These are phyloP conservation scores for Periparus ater DNA, from an alignment of 2,797 vertebrate species.

Conservation along the genomic window DNA sequence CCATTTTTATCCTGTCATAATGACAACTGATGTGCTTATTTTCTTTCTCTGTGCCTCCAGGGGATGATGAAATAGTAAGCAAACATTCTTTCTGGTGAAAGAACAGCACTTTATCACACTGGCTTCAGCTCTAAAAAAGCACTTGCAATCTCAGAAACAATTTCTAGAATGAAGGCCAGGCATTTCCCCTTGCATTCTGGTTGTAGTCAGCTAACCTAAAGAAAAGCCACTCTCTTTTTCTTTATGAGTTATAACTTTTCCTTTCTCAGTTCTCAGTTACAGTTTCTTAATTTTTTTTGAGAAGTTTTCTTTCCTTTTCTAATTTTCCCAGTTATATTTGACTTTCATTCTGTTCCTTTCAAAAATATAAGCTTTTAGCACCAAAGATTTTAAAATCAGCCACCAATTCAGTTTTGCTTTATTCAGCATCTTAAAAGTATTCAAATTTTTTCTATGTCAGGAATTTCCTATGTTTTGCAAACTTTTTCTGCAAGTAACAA, in stretches of 20 bases:
- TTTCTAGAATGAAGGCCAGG: slow-evolving; percentile 8
- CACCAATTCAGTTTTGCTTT: background rate
- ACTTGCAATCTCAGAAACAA: slow-evolving; percentile 34
- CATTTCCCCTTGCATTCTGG: background rate
- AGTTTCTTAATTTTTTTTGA: background rate
- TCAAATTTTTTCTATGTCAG: background rate
- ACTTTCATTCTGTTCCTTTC: background rate
- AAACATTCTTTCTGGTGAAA: slow-evolving; percentile 92
- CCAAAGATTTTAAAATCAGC: background rate
- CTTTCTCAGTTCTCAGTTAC: background rate
- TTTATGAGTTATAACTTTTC: background rate
- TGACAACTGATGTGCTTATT: slow-evolving; percentile 99
- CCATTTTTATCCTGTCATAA: slow-evolving; percentile 99
- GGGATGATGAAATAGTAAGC: slow-evolving; percentile 98
- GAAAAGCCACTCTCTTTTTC: background rate
- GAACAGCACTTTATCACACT: slow-evolving; percentile 90
- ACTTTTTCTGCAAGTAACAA: background rate
- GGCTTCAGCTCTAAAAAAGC: slow-evolving; percentile 67
- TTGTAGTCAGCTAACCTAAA: background rate
- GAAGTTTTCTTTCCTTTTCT: background rate
- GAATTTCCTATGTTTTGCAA: background rate
- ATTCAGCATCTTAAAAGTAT: background rate
- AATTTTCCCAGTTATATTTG: background rate
- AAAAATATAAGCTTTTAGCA: background rate
- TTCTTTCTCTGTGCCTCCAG: slow-evolving; percentile 88